Evolutionary conservation across 2,888 invertebrate species (phyloP).

Genomic region (Lepidocyrtinus sp.): DNA sequence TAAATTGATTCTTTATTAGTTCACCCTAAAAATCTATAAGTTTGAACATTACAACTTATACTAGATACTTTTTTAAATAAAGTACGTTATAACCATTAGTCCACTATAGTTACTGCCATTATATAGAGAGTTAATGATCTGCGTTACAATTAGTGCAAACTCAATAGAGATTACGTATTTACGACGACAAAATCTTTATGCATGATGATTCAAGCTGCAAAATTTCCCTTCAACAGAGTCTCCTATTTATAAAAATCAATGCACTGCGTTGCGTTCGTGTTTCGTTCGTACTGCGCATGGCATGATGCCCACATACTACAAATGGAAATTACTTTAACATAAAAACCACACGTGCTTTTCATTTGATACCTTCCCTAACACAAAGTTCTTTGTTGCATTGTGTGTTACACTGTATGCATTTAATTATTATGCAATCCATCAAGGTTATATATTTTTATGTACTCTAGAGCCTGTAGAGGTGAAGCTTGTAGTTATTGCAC

Average conservation of each 20-base stretch:
- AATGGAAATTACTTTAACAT: constrained; percentile 25
- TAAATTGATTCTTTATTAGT: too few relatives aligned
- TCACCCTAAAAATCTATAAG: too few relatives aligned
- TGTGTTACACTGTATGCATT: constrained; percentile 27
- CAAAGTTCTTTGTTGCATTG: neutral
- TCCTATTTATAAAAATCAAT: neutral
- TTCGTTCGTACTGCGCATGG: neutral
- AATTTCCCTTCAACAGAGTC: neutral
- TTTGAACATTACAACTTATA: too few relatives aligned
- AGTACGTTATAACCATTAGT: too few relatives aligned
- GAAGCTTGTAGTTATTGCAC: constrained; percentile 11
- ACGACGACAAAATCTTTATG: too few relatives aligned
- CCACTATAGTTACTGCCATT: too few relatives aligned
- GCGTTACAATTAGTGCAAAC: too few relatives aligned
- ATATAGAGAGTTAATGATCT: too few relatives aligned
- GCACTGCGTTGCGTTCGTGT: neutral
- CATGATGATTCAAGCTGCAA: too few relatives aligned
- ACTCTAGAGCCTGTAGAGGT: neutral
- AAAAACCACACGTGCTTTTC: constrained; percentile 45
- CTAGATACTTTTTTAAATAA: too few relatives aligned
- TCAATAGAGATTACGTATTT: too few relatives aligned
- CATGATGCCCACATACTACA: constrained; percentile 26
- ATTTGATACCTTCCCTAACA: neutral
- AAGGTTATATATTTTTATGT: constrained; percentile 34
- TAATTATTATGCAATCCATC: constrained; percentile 58